These are phyloP conservation scores for Trachops cirrhosus DNA, from an alignment of 2,797 vertebrate genomes.

Conservation along the genomic window DNA sequence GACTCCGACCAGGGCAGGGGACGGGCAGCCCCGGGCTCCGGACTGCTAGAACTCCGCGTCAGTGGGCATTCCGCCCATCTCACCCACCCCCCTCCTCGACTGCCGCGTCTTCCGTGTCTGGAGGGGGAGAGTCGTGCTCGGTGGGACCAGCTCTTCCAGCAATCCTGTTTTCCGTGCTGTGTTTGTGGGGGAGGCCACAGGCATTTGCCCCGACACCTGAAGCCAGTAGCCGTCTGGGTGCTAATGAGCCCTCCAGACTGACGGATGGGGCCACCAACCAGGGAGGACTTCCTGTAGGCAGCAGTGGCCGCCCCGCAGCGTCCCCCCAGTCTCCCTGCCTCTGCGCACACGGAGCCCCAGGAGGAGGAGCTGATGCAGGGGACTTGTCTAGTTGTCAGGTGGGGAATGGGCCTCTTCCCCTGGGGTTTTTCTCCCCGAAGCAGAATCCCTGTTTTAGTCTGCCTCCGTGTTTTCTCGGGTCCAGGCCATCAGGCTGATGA, in stretches of 20 bases:
- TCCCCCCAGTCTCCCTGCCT: neutral
- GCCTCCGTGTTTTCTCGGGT: slow-evolving; percentile 17
- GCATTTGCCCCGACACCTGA: neutral
- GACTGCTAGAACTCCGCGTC: neutral
- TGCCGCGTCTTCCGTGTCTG: neutral
- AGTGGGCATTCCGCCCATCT: neutral
- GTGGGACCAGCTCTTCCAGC: neutral
- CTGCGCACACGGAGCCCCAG: neutral
- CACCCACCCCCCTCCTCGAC: too few species aligned
- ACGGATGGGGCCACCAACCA: neutral
- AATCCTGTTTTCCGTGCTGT: neutral
- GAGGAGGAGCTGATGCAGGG: neutral
- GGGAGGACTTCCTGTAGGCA: neutral
- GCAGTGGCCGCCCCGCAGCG: neutral
- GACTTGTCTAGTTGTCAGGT: neutral
- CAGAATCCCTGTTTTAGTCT: slow-evolving; percentile 41
- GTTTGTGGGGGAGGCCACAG: neutral
- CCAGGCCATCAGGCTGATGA: neutral
- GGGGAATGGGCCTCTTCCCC: neutral
- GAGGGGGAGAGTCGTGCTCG: neutral
- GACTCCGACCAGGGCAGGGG: neutral
- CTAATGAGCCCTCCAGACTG: neutral
- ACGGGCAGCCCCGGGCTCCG: neutral
- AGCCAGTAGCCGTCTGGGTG: too few species aligned
- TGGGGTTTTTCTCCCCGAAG: neutral